phyloP scores from a whole-genome alignment of 1,140 invertebrate genomes.

The Ectropis grisescens region DNA sequence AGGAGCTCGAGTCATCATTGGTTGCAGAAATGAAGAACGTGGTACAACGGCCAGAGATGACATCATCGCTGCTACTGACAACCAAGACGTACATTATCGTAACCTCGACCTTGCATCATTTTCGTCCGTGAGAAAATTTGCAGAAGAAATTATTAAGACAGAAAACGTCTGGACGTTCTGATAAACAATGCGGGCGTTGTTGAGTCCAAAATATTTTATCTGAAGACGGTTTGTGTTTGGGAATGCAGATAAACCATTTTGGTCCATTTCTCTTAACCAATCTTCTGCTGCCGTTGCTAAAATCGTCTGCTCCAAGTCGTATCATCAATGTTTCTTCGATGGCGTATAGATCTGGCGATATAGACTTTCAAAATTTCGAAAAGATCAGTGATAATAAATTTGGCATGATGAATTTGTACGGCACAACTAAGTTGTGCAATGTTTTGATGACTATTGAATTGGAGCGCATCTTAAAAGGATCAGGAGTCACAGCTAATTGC shows the following conservation, averaged over 20 bases:
- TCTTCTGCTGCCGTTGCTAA: conserved; percentile 78
- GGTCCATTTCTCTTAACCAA: conserved; percentile 86
- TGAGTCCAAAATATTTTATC: conserved; percentile 33
- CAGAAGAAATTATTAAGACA: conserved; percentile 70
- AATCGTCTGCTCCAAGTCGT: conserved; percentile 81
- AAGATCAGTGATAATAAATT: conserved; percentile 45
- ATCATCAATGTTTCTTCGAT: conserved; percentile 88
- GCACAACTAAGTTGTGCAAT: conserved; percentile 86
- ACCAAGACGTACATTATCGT: conserved; percentile 50
- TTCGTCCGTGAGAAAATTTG: conserved; percentile 81
- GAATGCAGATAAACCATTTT: conserved; percentile 90
- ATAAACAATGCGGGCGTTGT: conserved; percentile 84
- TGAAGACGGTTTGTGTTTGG: conserved; percentile 84
- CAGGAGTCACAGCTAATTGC: conserved; percentile 82
- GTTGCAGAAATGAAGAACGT: conserved; percentile 79
- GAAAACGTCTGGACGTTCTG: conserved; percentile 82
- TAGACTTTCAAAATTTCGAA: conserved; percentile 81
- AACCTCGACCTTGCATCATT: conserved; percentile 84
- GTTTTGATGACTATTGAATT: conserved; percentile 87
- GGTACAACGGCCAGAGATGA: conserved; percentile 50
- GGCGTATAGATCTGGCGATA: conserved; percentile 75
- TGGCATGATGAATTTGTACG: conserved; percentile 70
- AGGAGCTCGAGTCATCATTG: conserved; percentile 85
- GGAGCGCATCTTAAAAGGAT: conserved; percentile 77
- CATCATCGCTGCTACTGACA: conserved; percentile 60